Conservation (phyloP, 2,113 vertebrate species). For the Phaethornis superciliosus region DNA sequence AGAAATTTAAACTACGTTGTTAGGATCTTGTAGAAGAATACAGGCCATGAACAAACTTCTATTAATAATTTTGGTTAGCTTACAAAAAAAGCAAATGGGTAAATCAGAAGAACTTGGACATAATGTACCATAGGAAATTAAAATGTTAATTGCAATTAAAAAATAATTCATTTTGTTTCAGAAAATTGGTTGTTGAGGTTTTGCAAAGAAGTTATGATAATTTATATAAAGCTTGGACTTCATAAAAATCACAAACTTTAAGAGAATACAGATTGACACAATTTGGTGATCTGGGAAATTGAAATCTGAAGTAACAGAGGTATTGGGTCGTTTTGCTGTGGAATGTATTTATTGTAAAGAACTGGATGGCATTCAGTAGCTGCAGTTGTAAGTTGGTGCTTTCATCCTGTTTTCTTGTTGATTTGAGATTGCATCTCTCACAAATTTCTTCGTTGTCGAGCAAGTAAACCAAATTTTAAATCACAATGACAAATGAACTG, state of each 20-base stretch:
- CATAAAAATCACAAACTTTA: neutral
- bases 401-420: constrained; percentile 35
- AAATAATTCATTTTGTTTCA: neutral
- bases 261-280: neutral
- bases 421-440: neutral
- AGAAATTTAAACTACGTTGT: neutral
- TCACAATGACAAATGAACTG: constrained; percentile 29
- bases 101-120: neutral
- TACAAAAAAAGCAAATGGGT: neutral
- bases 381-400: neutral
- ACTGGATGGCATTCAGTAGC: neutral
- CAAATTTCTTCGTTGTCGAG: neutral
- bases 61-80: neutral
- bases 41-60: neutral
- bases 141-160: neutral
- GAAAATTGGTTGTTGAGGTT: neutral
- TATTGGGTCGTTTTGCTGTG: neutral
- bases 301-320: neutral
- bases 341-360: constrained; percentile 11
- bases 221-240: neutral
- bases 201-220: neutral
- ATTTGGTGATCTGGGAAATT: neutral
- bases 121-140: neutral
- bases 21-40: neutral
- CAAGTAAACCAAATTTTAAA: constrained; percentile 28